Conservation (phyloP, 2,797 vertebrate genomes). For the Pipistrellus pipistrellus region DNA sequence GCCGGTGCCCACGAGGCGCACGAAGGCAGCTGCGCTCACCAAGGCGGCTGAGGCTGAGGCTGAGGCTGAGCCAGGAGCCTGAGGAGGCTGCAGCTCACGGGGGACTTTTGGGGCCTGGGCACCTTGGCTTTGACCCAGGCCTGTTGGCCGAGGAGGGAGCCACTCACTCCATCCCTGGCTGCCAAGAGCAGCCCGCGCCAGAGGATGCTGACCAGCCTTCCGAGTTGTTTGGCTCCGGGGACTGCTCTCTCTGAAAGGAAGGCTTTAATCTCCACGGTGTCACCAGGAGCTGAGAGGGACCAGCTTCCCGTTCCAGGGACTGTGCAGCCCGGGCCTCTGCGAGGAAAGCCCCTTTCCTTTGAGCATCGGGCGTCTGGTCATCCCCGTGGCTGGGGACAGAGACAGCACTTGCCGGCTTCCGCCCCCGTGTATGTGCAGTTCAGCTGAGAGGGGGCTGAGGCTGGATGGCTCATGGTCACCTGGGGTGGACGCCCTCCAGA, state of each 20-base stretch:
- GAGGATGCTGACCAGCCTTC: conserved; percentile 51
- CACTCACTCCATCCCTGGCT: background rate
- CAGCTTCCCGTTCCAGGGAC: conserved; percentile 40
- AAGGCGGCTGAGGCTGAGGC: background rate
- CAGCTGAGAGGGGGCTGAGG: background rate
- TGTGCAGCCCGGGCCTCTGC: background rate
- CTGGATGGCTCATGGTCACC: background rate
- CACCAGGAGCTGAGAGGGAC: background rate
- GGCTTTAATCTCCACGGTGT: conserved; percentile 72
- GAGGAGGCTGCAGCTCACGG: background rate
- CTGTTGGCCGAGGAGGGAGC: background rate
- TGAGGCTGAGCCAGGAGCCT: background rate
- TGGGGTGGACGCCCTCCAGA: background rate
- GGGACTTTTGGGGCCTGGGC: background rate
- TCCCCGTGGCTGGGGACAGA: background rate
- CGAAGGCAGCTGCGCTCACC: background rate
- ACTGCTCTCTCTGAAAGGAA: conserved; percentile 61
- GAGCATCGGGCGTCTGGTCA: background rate
- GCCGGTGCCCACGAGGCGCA: rapidly evolving
- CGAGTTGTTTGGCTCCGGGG: conserved; percentile 56
- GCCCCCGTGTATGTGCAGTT: background rate
- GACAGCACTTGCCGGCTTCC: background rate
- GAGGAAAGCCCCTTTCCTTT: conserved; percentile 2
- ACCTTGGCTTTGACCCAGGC: conserved; percentile 23
- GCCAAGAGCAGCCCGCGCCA: conserved; percentile 41